Evolutionary conservation across 2,113 vertebrate species (phyloP).

Genomic region (Peromyscus polionotus): DNA sequence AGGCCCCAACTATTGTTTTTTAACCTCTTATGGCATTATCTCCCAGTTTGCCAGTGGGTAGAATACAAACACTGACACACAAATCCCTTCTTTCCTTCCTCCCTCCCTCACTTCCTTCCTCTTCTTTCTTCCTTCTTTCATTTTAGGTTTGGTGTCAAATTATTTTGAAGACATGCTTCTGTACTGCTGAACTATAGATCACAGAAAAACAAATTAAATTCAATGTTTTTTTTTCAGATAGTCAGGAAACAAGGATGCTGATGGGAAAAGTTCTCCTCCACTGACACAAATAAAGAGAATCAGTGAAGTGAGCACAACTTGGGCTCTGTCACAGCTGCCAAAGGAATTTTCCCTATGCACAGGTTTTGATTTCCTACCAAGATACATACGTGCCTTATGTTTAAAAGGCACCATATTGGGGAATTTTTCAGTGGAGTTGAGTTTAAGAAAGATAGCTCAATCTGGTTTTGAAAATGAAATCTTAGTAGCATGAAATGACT

Average conservation of each 20-base stretch:
- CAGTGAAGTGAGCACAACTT: constrained; percentile 23
- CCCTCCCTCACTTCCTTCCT: not conserved
- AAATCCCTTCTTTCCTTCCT: too few species aligned
- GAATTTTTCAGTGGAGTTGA: constrained; percentile 40
- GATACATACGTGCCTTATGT: constrained; percentile 59
- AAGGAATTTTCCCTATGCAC: constrained; percentile 32
- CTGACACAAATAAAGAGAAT: constrained; percentile 59
- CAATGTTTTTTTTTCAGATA: constrained; percentile 57
- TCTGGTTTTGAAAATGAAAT: constrained; percentile 51
- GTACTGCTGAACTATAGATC: not conserved
- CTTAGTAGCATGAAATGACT: constrained; percentile 54
- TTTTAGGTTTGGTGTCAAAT: constrained; percentile 55
- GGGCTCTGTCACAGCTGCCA: constrained; percentile 43
- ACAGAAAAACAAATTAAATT: constrained; percentile 62
- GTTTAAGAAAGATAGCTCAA: constrained; percentile 15
- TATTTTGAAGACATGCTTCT: constrained; percentile 16
- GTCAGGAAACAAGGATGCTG: constrained; percentile 64
- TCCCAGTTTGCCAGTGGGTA: not conserved
- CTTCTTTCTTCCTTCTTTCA: not conserved
- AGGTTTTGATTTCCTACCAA: constrained; percentile 62
- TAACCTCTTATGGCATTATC: not conserved
- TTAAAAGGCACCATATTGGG: not conserved
- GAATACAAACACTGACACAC: not conserved
- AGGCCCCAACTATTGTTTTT: not conserved
- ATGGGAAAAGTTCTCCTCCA: constrained; percentile 57